Conservation (phyloP, 2,888 invertebrate genomes). For the Drosophila quinaria region DNA sequence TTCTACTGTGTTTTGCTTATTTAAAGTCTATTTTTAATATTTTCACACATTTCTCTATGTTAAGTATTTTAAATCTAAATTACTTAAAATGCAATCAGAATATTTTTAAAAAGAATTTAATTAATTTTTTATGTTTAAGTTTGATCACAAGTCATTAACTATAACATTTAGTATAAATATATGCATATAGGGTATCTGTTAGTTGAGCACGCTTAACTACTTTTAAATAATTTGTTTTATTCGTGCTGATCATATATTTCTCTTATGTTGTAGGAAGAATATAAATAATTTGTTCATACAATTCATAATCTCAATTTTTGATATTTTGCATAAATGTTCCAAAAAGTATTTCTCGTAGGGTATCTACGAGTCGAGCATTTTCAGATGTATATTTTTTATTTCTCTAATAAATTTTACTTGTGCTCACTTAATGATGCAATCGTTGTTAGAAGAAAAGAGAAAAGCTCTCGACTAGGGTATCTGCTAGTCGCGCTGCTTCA, state of each 20-base stretch:
- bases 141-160: too few species aligned
- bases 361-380: not conserved
- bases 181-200: not conserved
- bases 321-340: not conserved
- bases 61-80: not conserved
- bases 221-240: not conserved
- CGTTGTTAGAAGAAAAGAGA: not conserved
- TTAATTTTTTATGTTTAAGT: too few species aligned
- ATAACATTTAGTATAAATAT: too few species aligned
- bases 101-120: too few species aligned
- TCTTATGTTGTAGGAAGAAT: too few species aligned
- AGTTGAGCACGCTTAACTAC: not conserved
- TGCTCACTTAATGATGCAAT: not conserved
- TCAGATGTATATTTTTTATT: too few species aligned
- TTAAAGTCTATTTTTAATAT: not conserved
- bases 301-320: not conserved
- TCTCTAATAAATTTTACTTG: not conserved
- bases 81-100: not conserved
- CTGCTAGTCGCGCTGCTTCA: not conserved
- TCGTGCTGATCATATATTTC: not conserved
- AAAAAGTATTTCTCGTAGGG: not conserved
- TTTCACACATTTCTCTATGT: not conserved
- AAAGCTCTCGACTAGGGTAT: slow-evolving; percentile 15
- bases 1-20: not conserved
- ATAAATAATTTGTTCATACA: not conserved